phyloP scores from a whole-genome alignment of 2,888 invertebrate genomes.

The Homarus gammarus region DNA sequence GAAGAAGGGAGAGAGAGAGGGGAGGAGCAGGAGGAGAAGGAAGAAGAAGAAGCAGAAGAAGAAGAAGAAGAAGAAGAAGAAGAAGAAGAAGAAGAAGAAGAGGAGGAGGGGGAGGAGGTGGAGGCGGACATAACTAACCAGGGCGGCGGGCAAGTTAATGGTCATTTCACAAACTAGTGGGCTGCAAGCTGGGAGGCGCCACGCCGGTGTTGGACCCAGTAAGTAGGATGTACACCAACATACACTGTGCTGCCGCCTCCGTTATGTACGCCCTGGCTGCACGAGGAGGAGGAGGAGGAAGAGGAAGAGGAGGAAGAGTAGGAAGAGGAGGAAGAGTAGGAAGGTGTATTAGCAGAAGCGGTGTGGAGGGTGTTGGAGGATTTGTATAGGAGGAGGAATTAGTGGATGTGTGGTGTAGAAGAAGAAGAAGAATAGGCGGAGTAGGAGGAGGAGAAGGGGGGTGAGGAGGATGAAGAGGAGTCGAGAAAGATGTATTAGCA shows the following conservation, averaged over 20 bases:
- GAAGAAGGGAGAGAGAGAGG: slow-evolving; percentile 6
- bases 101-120: slow-evolving; percentile 10
- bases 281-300: too few relatives aligned
- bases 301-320: too few relatives aligned
- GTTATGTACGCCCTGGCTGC: too few relatives aligned
- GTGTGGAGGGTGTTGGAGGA: not conserved
- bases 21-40: not conserved
- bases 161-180: slow-evolving; percentile 7
- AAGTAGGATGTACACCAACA: not conserved
- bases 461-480: slow-evolving; percentile 18
- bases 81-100: not conserved
- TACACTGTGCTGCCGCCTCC: too few relatives aligned
- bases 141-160: slow-evolving; percentile 22
- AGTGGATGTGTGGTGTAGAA: not conserved
- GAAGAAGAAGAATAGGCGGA: not conserved
- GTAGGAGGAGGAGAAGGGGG: not conserved
- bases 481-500: not conserved
- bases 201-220: not conserved
- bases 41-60: not conserved
- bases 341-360: not conserved
- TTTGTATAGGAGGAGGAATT: not conserved
- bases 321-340: not conserved
- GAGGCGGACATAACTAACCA: not conserved
- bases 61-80: not conserved
- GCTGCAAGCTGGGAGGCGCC: not conserved